Conservation (phyloP, 2,888 invertebrate species). For the Hydriomena furcata region DNA sequence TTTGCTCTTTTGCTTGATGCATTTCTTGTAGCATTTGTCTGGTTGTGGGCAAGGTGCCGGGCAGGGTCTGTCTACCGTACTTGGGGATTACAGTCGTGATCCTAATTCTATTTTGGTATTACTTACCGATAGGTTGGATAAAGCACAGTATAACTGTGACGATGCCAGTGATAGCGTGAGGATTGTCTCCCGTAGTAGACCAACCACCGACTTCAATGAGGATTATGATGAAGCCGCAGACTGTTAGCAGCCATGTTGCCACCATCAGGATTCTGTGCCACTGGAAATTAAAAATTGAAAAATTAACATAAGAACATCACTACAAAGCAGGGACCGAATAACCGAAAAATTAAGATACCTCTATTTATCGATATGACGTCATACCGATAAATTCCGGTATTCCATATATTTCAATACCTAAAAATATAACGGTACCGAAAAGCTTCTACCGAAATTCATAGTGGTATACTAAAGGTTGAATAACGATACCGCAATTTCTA, state of each 20-base stretch:
- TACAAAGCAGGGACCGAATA: too few species aligned
- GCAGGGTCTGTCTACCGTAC: slow-evolving; percentile 65
- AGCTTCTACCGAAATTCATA: too few species aligned
- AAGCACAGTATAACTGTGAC: slow-evolving; percentile 91
- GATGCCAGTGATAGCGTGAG: slow-evolving; percentile 92
- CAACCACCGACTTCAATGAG: slow-evolving; percentile 91
- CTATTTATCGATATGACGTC: too few species aligned
- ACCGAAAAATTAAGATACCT: too few species aligned
- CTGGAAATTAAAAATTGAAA: slow-evolving; percentile 77
- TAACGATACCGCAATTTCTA: too few species aligned
- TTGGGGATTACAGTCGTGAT: too few species aligned
- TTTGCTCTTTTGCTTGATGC: slow-evolving; percentile 55
- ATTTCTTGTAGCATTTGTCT: slow-evolving; percentile 64
- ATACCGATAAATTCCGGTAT: too few species aligned
- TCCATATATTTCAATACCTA: too few species aligned
- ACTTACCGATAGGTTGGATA: slow-evolving; percentile 91
- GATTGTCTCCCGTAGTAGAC: slow-evolving; percentile 87
- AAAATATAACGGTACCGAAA: too few species aligned
- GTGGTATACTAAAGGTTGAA: too few species aligned
- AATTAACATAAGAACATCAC: neutral
- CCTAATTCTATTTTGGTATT: too few species aligned
- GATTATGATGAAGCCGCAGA: slow-evolving; percentile 91
- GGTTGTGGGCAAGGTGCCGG: slow-evolving; percentile 66
- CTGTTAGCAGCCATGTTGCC: slow-evolving; percentile 90
- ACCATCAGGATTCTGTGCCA: slow-evolving; percentile 95